Evolutionary conservation across 2,797 vertebrate genomes (phyloP).

Genomic region (Argyrosomus regius): DNA sequence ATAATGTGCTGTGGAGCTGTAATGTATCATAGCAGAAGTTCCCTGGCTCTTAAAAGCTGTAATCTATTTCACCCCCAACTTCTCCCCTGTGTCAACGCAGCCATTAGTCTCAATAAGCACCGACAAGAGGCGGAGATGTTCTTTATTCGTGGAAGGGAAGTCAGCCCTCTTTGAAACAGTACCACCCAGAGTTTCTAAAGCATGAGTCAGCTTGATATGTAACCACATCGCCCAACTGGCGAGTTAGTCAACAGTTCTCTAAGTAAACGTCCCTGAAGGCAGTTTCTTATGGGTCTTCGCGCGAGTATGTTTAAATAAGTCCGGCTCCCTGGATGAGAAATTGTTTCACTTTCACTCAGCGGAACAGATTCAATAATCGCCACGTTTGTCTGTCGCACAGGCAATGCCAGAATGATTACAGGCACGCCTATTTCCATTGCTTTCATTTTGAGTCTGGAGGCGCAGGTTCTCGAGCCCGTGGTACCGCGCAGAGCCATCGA

Average conservation of each 20-base stretch:
- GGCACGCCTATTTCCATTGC: conserved; percentile 28
- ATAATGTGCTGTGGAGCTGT: conserved; percentile 61
- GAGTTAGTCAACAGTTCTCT: conserved; percentile 24
- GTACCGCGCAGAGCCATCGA: conserved; percentile 19
- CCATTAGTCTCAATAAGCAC: conserved; percentile 80
- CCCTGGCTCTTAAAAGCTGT: conserved; percentile 60
- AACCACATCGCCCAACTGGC: background rate
- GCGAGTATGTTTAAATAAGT: conserved; percentile 42
- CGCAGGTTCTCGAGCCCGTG: conserved; percentile 26
- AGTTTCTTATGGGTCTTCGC: conserved; percentile 9
- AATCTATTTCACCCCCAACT: conserved; percentile 71
- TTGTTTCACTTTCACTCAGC: conserved; percentile 21
- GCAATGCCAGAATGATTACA: conserved; percentile 10
- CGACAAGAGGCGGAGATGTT: conserved; percentile 57
- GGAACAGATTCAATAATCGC: conserved; percentile 37
- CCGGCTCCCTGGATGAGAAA: conserved; percentile 5
- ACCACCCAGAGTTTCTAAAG: conserved; percentile 49
- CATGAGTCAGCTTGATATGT: conserved; percentile 55
- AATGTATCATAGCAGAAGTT: conserved; percentile 72
- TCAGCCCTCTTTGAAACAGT: conserved; percentile 23
- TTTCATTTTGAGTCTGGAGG: conserved; percentile 39
- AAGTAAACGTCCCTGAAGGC: conserved; percentile 29
- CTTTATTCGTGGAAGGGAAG: conserved; percentile 57
- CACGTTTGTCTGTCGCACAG: background rate
- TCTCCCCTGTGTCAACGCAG: conserved; percentile 63